Evolutionary conservation across 1,140 invertebrate species (phyloP).

Genomic region (Drosophila insularis): DNA sequence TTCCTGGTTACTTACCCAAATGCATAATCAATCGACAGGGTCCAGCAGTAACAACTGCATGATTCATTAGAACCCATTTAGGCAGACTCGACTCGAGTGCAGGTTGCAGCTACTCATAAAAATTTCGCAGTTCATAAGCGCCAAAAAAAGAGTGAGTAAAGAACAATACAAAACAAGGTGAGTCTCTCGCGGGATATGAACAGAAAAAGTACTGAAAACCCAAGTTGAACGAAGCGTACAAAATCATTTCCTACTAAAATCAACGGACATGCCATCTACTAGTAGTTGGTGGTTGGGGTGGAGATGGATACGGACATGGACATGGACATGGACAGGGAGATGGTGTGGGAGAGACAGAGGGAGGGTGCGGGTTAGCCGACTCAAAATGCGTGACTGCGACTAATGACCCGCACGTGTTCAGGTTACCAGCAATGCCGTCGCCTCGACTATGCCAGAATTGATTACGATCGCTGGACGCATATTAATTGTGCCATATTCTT

Average conservation of each 20-base stretch:
- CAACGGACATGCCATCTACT: slow-evolving; percentile 59
- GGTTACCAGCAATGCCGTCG: slow-evolving; percentile 37
- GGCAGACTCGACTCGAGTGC: slow-evolving; percentile 44
- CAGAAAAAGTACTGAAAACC: slow-evolving; percentile 33
- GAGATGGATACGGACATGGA: slow-evolving; percentile 32
- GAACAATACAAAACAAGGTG: slow-evolving; percentile 14
- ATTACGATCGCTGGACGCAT: slow-evolving; percentile 81
- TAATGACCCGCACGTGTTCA: slow-evolving; percentile 79
- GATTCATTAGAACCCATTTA: slow-evolving; percentile 75
- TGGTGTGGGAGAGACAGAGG: slow-evolving; percentile 34
- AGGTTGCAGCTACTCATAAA: slow-evolving; percentile 76
- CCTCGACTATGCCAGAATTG: slow-evolving; percentile 71
- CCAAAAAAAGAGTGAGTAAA: slow-evolving; percentile 48
- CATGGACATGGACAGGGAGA: slow-evolving; percentile 35
- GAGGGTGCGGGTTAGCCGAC: slow-evolving; percentile 36
- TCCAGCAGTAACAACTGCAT: slow-evolving; percentile 33
- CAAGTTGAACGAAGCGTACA: slow-evolving; percentile 77
- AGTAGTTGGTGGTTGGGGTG: slow-evolving; percentile 17
- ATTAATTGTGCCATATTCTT: slow-evolving; percentile 71
- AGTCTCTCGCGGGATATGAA: slow-evolving; percentile 9
- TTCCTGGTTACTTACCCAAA: not conserved
- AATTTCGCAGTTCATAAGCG: slow-evolving; percentile 76
- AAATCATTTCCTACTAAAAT: slow-evolving; percentile 81
- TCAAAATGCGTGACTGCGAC: slow-evolving; percentile 80
- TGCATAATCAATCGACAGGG: slow-evolving; percentile 29